Evolutionary conservation across 1,140 invertebrate species (phyloP).

Genomic region (Papilio polytes): DNA sequence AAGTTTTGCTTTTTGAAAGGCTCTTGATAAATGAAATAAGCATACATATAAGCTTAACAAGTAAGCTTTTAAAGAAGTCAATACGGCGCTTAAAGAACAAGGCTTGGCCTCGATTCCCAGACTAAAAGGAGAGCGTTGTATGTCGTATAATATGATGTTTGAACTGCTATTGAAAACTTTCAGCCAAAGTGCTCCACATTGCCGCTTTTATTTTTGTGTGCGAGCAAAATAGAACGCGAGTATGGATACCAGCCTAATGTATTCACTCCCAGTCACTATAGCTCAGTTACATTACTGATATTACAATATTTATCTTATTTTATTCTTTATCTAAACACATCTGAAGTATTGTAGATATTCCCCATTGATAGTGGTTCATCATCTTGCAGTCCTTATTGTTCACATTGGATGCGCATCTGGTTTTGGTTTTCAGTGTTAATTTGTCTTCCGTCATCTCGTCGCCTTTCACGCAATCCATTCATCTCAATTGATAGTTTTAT

Average conservation of each 20-base stretch:
- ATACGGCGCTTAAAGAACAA: slow-evolving; percentile 42
- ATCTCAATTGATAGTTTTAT: no score
- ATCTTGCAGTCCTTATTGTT: no score
- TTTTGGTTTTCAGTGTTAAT: no score
- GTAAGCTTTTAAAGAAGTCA: slow-evolving; percentile 34
- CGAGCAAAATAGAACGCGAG: slow-evolving; percentile 16
- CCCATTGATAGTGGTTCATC: no score
- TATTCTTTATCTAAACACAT: background rate
- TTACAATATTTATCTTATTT: slow-evolving; percentile 5
- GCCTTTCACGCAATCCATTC: no score
- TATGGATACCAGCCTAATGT: slow-evolving; percentile 15
- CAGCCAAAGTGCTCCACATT: slow-evolving; percentile 39
- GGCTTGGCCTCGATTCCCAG: slow-evolving; percentile 51
- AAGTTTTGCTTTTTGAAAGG: no score
- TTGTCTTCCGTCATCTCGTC: no score
- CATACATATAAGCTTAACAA: background rate
- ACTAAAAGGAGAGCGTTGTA: slow-evolving; percentile 76
- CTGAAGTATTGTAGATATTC: background rate
- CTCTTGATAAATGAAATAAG: background rate
- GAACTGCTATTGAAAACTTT: slow-evolving; percentile 81
- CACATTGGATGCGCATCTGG: no score
- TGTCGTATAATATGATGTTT: slow-evolving; percentile 78
- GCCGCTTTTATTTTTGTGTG: slow-evolving; percentile 23
- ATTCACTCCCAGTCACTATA: background rate
- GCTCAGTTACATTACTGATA: background rate